phyloP scores from a whole-genome alignment of 2,797 vertebrate species.

The Erpetoichthys calabaricus region DNA sequence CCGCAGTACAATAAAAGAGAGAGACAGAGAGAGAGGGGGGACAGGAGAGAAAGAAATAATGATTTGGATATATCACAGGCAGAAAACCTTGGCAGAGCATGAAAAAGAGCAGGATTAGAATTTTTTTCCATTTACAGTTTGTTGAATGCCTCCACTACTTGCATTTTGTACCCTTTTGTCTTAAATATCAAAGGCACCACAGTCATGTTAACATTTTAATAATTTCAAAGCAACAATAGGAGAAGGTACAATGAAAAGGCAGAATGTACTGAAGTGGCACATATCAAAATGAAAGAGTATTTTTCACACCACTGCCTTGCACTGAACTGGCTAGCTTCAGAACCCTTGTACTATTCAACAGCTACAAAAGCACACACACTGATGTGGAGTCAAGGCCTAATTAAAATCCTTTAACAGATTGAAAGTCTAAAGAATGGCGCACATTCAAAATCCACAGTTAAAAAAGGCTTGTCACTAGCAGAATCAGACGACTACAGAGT shows the following conservation, averaged over 20 bases:
- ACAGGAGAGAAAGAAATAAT: slow-evolving; percentile 5
- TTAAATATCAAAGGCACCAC: slow-evolving; percentile 95
- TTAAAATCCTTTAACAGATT: slow-evolving; percentile 67
- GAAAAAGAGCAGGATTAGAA: slow-evolving; percentile 64
- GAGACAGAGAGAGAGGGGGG: slow-evolving; percentile 9
- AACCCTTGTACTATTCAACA: slow-evolving; percentile 54
- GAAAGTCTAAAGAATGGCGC: slow-evolving; percentile 43
- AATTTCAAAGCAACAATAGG: slow-evolving; percentile 77
- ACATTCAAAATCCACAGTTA: slow-evolving; percentile 44
- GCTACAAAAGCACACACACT: slow-evolving; percentile 55
- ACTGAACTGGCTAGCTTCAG: slow-evolving; percentile 43
- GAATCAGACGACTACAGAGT: slow-evolving; percentile 42
- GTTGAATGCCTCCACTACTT: slow-evolving; percentile 49
- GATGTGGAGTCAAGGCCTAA: slow-evolving; percentile 61
- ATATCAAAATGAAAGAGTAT: slow-evolving; percentile 57
- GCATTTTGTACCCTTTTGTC: slow-evolving; percentile 81
- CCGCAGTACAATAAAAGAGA: background rate
- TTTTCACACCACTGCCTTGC: slow-evolving; percentile 45
- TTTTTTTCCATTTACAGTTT: slow-evolving; percentile 60
- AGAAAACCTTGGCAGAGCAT: slow-evolving; percentile 57
- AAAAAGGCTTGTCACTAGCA: slow-evolving; percentile 46
- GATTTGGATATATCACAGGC: slow-evolving; percentile 25
- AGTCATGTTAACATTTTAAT: slow-evolving; percentile 91
- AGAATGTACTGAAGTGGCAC: slow-evolving; percentile 61
- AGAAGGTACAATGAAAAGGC: slow-evolving; percentile 60